Evolutionary conservation across 2,888 invertebrate species (phyloP), one percentile per base, ranked within the genome.

Genomic region (Caenorhabditis sp.): DNA sequence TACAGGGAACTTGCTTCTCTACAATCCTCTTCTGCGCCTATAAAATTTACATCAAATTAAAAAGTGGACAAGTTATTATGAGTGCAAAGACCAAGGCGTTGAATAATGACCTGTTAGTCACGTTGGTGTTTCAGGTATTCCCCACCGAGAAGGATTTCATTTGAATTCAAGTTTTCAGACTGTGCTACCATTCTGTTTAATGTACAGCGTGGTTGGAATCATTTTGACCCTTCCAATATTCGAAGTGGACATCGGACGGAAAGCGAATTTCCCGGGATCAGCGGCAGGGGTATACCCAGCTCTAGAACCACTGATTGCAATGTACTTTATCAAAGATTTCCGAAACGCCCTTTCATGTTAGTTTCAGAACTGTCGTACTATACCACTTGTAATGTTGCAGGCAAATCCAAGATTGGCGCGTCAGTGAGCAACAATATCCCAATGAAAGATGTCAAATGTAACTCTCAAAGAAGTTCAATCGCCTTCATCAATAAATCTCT

Each of bases 251-350:
- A 54, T 69, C 12, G 69, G 69, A 16, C 4, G 10, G 26, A 24
- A 14, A 22, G 56, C 19, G n/a, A 69, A 69, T 26, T 14, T 56
- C 26, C 22, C 38, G 10, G 56, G 26, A 24, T 16, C 38, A 1
- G 4, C 16, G 3, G 69, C 69, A 5, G 6, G 69, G 16, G 41
- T 56, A 3, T 69, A 69, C 41, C 69, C 69, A n/a, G 69, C 69
- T 3, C 0, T 69, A 1, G 69, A 69, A 12, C 69, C 69, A 28
- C 14, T 69, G n/a, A 8, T 56, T 41, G 69, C 69, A 0, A 69
- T 69, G n/a, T 54, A 19, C 26, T 69, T 44, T 69, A 28, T 69
- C 7, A 69, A 69, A 16, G 56, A 69, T 44, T 69, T 69, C 14
- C 35, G 56, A 12, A 69, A 19, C 8, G 41, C 24, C 1, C 6